Evolutionary conservation across 2,888 invertebrate genomes (phyloP).

Genomic region (Muschampia plurimacula): DNA sequence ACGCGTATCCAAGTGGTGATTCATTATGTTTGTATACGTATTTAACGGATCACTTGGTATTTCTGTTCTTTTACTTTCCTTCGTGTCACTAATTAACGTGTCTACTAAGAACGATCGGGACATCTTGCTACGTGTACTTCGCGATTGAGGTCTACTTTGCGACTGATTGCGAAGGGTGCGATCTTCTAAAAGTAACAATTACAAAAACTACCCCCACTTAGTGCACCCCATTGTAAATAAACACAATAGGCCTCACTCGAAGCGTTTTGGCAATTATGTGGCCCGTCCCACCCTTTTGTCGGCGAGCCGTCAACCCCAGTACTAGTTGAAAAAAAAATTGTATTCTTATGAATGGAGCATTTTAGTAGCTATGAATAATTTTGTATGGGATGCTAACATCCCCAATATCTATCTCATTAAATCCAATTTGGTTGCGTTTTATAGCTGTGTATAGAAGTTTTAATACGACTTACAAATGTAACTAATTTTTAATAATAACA

Average conservation of each 20-base stretch:
- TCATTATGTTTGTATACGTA: constrained; percentile 70
- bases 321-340: constrained; percentile 62
- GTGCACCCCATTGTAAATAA: constrained; percentile 81
- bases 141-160: constrained; percentile 57
- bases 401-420: constrained; percentile 83
- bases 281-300: constrained; percentile 85
- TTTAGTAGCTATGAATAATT: constrained; percentile 85
- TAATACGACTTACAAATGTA: constrained; percentile 22
- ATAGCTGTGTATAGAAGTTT: constrained; percentile 30
- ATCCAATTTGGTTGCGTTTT: constrained; percentile 80
- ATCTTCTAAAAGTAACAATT: constrained; percentile 76
- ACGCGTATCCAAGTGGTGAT: constrained; percentile 65
- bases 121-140: constrained; percentile 76
- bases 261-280: constrained; percentile 85
- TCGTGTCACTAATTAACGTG: constrained; percentile 89
- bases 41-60: constrained; percentile 71
- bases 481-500: too few relatives aligned
- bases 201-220: constrained; percentile 85
- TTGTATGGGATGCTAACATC: constrained; percentile 80
- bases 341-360: constrained; percentile 77
- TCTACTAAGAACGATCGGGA: constrained; percentile 94
- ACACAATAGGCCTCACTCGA: constrained; percentile 82
- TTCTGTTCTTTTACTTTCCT: constrained; percentile 73
- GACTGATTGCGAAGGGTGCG: constrained; percentile 70
- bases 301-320: constrained; percentile 79